These are phyloP conservation scores for Bombus terrestris DNA, from an alignment of 1,140 invertebrate species.

Conservation along the genomic window DNA sequence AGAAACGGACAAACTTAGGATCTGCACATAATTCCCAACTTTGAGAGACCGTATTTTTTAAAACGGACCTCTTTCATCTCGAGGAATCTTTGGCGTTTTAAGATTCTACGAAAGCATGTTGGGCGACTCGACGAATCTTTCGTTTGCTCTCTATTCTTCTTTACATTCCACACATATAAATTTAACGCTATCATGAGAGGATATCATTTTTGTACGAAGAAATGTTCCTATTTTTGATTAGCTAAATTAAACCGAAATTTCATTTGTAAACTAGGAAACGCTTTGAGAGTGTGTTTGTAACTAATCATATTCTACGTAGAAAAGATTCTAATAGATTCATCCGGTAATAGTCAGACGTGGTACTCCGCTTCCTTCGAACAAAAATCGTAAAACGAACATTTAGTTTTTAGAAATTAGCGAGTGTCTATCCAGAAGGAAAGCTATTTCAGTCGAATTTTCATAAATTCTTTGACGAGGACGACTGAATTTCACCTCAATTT, in stretches of 20 bases:
- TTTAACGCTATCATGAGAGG: background rate
- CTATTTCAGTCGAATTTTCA: too few relatives aligned
- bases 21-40: slow-evolving; percentile 6
- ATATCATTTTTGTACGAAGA: background rate
- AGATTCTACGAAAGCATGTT: background rate
- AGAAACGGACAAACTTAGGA: background rate
- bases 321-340: background rate
- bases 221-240: background rate
- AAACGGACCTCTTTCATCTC: background rate
- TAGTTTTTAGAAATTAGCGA: background rate
- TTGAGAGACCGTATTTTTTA: background rate
- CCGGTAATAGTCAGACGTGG: background rate
- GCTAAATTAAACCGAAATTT: background rate
- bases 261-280: background rate
- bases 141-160: background rate
- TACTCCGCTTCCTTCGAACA: background rate
- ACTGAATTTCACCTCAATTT: background rate
- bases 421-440: background rate
- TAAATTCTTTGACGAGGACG: background rate
- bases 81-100: background rate
- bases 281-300: background rate
- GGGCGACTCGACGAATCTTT: background rate
- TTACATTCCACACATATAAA: background rate
- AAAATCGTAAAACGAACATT: too few relatives aligned
- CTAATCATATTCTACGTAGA: background rate